Evolutionary conservation across 2,888 invertebrate species (phyloP), one percentile per base, ranked within the genome.

Genomic region (Heliconius erato): DNA sequence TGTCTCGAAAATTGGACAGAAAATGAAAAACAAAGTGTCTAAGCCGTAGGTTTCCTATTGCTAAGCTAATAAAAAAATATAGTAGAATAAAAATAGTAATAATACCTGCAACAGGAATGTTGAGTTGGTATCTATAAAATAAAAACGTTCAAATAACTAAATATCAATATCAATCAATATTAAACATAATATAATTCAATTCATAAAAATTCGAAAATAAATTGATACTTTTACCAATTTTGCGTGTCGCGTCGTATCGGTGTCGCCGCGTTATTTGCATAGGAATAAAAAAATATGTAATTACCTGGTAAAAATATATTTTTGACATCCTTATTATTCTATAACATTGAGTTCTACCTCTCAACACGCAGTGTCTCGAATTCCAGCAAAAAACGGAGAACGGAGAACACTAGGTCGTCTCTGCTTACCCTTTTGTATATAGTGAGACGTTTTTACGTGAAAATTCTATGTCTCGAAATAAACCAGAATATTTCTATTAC

Each of bases 261-360:
- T 67, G 19, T n/a, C 19, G 26, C 79, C 40, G 63, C 74, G 65
- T 63, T 81, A 74, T 81, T 83, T 76, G 74, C 14, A 44, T 44
- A 12, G 44, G 44, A 44, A 44, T 44, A 28, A 44, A 44, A 44
- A 44, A 14, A 44, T 44, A 44, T 44, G 28, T 44, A 12, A 12
- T 16, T 23, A 59, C 7, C 59, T 23, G 59, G 59, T 59, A 59
- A 59, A 19, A 19, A 4, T 4, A 19, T 59, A 1, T 59, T 19
- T 59, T 59, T 59, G 23, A 0, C 16, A 5, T 23, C 16, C 19
- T 59, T 19, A 19, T 16, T 23, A 59, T 3, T 44, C 59, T 59
- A 7, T 59, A 0, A 0, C 16, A 0, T 59, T 19, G 6, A 59
- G 23, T 59, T 16, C 23, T 3, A 59, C 3, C 59, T 59, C 23